Evolutionary conservation across 2,888 invertebrate genomes (phyloP), one percentile per base, ranked within the genome.

Genomic region (Omphaloscelis lunosa): DNA sequence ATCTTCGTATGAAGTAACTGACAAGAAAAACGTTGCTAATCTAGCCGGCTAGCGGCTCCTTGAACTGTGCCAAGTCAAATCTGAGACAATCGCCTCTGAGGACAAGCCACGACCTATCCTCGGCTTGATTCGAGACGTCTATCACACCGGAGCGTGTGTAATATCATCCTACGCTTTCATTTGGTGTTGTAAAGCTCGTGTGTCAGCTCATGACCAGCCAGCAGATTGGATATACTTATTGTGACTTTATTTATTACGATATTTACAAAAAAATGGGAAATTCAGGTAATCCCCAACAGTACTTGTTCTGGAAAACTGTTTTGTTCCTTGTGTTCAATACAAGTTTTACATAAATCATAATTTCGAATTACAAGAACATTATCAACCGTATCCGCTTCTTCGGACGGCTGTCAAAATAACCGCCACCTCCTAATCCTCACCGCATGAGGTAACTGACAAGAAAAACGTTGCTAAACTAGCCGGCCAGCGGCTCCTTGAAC

Each of bases 11-110:
- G 71, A 70, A 53, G 61, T 71, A 77, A 79, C 68, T 51, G 65
- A 73, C 53, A 73, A 69, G 15, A 74, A 73, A 67, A 71, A 66
- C 66, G 68, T 86, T 83, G 77, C 79, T 48, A 83, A 78, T 82
- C 63, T 67, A 73, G 62, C 45, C 61, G 71, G 20, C n/a, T n/a
- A n/a, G 63, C n/a, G 9, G 69, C 82, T 75, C 79, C 85, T 85
- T 89, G 86, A 88, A 85, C 86, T 82, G 75, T 84, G 88, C 85
- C 86, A 82, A 89, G 86, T 82, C 89, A 86, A 91, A 92, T 92
- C 83, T 84, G 61, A 83, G 83, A 89, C 89, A 88, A 91, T 87
- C 68, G 83, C 72, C 68, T 82, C 51, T 77, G 86, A 89, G 88
- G 89, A 88, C 89, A 85, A 79, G 79, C 77, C 82, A 83, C 85